Percentiles rank a stretch among this genome's conserved stretches.
Evolutionary conservation across 2,113 vertebrate genomes (phyloP).

Genomic region (Chaetodon auriga): DNA sequence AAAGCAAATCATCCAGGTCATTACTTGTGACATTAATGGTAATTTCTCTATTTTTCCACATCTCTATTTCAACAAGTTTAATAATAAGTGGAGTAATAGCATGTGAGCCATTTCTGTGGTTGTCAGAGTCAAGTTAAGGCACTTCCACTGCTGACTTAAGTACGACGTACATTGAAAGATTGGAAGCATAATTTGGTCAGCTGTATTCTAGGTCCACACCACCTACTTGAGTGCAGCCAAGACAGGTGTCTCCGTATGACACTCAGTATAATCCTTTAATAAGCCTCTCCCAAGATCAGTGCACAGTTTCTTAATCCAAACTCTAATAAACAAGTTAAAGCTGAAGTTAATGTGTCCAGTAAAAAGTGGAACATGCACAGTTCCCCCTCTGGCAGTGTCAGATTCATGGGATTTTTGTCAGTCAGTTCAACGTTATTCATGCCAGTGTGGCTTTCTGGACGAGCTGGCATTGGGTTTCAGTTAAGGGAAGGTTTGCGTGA

Average conservation of each 20-base stretch:
- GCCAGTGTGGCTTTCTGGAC: slow-evolving; percentile 61
- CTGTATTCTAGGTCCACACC: neutral
- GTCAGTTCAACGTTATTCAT: slow-evolving; percentile 51
- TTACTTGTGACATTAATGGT: neutral
- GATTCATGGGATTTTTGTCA: slow-evolving; percentile 55
- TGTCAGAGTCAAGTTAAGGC: neutral
- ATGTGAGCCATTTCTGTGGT: neutral
- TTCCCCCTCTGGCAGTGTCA: slow-evolving; percentile 50
- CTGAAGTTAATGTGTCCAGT: slow-evolving; percentile 67
- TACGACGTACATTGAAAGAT: neutral
- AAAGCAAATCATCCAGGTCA: neutral
- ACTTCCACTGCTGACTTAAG: neutral
- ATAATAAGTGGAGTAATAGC: neutral
- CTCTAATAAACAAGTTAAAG: slow-evolving; percentile 74
- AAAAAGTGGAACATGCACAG: slow-evolving; percentile 56
- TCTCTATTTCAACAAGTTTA: neutral
- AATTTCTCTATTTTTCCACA: neutral
- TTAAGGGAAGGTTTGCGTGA: slow-evolving; percentile 74
- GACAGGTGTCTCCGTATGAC: slow-evolving; percentile 66
- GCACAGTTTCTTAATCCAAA: slow-evolving; percentile 72
- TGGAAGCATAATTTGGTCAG: neutral
- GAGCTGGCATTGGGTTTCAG: slow-evolving; percentile 54
- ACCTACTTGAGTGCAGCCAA: slow-evolving; percentile 16
- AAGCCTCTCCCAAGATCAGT: slow-evolving; percentile 60
- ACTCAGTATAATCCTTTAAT: slow-evolving; percentile 68